Percentiles rank a stretch among this genome's conserved stretches.
Evolutionary conservation across 2,888 invertebrate genomes (phyloP).

Genomic region (Carabus problematicus): DNA sequence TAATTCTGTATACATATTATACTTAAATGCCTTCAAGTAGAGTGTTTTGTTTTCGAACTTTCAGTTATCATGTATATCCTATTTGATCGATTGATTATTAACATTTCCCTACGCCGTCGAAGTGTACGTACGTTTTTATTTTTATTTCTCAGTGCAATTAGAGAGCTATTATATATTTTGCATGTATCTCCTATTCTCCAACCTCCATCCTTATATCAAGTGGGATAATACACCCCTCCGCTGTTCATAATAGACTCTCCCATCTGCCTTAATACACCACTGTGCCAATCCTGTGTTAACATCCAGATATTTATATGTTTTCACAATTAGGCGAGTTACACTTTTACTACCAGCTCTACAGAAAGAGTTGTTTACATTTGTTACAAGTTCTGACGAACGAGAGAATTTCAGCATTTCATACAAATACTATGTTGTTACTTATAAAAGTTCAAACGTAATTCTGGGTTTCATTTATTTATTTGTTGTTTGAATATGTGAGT

Average conservation of each 20-base stretch:
- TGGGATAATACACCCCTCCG: slow-evolving; percentile 8
- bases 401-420: slow-evolving; percentile 2
- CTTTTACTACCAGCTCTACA: slow-evolving; percentile 32
- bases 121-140: slow-evolving; percentile 3
- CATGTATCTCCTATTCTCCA: slow-evolving; percentile 19
- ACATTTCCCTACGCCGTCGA: neutral
- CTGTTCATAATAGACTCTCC: too few species aligned
- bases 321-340: neutral
- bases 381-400: neutral
- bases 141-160: slow-evolving; percentile 40
- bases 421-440: neutral
- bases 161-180: slow-evolving; percentile 32
- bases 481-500: slow-evolving; percentile 41
- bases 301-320: neutral
- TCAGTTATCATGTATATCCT: too few species aligned
- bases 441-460: neutral
- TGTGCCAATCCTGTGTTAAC: neutral
- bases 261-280: too few species aligned
- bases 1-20: too few species aligned
- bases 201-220: neutral
- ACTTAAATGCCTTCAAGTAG: too few species aligned
- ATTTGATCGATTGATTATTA: too few species aligned
- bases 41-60: too few species aligned
- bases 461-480: slow-evolving; percentile 1
- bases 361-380: slow-evolving; percentile 24